Evolutionary conservation across 2,113 vertebrate species (phyloP).

Genomic region (Chaetops frenatus): DNA sequence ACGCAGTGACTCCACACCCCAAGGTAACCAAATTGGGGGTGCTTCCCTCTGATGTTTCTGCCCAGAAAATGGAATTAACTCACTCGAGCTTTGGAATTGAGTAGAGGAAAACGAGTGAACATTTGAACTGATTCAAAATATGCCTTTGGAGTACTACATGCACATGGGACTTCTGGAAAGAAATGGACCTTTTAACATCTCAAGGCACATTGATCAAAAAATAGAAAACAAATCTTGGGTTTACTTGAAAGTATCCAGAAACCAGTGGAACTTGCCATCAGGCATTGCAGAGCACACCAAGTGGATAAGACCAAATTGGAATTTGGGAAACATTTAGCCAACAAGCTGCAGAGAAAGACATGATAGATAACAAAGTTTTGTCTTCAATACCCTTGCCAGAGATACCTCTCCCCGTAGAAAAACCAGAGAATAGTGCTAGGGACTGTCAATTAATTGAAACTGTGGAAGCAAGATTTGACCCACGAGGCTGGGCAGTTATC

Average conservation of each 20-base stretch:
- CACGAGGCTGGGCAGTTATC: neutral
- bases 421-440: neutral
- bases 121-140: neutral
- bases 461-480: neutral
- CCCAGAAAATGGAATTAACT: neutral
- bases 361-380: neutral
- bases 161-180: neutral
- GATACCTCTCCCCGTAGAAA: neutral
- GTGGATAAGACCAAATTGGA: neutral
- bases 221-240: neutral
- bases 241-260: neutral
- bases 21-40: rapidly evolving
- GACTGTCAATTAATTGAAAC: neutral
- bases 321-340: neutral
- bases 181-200: neutral
- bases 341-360: neutral
- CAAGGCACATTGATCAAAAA: neutral
- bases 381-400: neutral
- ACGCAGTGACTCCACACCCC: rapidly evolving
- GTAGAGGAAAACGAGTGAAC: neutral
- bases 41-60: neutral
- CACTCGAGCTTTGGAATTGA: neutral
- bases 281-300: neutral
- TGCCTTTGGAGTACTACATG: neutral
- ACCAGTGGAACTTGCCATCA: neutral